Percentiles rank a stretch among this genome's conserved stretches.
These are phyloP conservation scores for Macrobrachium nipponense DNA, from an alignment of 1,140 invertebrate genomes.

Conservation along the genomic window DNA sequence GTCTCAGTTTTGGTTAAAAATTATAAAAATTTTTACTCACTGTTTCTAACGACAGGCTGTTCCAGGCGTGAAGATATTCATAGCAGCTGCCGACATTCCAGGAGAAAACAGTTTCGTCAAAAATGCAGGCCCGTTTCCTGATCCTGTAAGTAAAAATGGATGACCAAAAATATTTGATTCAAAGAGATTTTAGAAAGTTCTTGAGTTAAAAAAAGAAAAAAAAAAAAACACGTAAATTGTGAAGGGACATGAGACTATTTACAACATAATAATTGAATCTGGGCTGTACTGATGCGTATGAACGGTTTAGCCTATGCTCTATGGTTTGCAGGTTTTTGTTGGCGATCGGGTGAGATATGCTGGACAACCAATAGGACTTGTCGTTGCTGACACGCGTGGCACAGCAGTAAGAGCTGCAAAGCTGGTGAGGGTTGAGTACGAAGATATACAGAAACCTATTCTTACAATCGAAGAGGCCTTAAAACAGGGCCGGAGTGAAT, in stretches of 20 bases:
- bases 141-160: conserved; percentile 37
- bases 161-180: not conserved
- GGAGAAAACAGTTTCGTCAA: conserved; percentile 73
- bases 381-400: conserved; percentile 69
- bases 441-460: conserved; percentile 68
- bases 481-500: conserved; percentile 25
- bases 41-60: conserved; percentile 65
- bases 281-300: too few species aligned
- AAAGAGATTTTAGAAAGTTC: not conserved
- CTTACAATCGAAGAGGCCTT: conserved; percentile 69
- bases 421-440: conserved; percentile 69
- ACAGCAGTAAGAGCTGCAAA: conserved; percentile 69
- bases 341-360: conserved; percentile 74
- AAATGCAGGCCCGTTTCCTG: conserved; percentile 3
- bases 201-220: too few species aligned
- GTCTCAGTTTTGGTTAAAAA: too few species aligned
- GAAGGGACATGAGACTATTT: too few species aligned
- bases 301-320: too few species aligned
- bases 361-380: conserved; percentile 70
- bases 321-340: conserved; percentile 68
- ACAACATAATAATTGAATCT: too few species aligned
- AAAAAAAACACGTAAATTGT: too few species aligned
- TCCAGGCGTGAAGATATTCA: conserved; percentile 79
- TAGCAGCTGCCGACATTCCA: conserved; percentile 80
- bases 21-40: too few species aligned